These are phyloP conservation scores for Zapornia atra DNA, from an alignment of 2,113 vertebrate genomes.

Conservation along the genomic window DNA sequence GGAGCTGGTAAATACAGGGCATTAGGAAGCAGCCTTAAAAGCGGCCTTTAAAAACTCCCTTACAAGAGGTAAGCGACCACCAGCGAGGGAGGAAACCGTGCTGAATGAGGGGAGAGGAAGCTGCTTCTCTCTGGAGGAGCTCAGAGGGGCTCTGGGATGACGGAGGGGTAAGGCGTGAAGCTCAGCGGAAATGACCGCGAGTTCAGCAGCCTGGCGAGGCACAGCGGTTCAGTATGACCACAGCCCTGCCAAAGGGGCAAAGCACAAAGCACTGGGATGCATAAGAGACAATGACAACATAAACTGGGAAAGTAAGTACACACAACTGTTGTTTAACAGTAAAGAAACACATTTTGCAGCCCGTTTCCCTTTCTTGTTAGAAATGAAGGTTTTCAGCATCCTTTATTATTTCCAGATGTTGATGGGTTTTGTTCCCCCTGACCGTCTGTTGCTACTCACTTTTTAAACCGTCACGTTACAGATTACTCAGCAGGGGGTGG, in stretches of 20 bases:
- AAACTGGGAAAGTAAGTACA: not conserved
- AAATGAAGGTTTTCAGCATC: not conserved
- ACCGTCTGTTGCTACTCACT: not conserved
- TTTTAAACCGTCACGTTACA: not conserved
- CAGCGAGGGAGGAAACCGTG: fast-evolving
- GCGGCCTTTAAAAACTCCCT: not conserved
- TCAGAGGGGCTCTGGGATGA: not conserved
- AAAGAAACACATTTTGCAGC: not conserved
- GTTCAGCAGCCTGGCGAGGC: not conserved
- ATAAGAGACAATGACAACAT: not conserved
- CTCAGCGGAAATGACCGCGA: fast-evolving
- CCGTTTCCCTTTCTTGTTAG: not conserved
- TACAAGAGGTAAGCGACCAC: not conserved
- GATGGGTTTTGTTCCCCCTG: no score
- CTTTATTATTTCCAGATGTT: constrained; percentile 34
- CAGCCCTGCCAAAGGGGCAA: not conserved
- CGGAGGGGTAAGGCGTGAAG: fast-evolving
- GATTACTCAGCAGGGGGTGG: not conserved
- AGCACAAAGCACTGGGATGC: not conserved
- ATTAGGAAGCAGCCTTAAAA: not conserved
- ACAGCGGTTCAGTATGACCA: fast-evolving
- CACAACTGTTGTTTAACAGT: not conserved
- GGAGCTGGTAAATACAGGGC: not conserved
- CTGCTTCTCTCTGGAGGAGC: not conserved
- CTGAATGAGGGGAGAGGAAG: not conserved